Conservation (phyloP, 2,797 vertebrate genomes). For the Botia almorhae region DNA sequence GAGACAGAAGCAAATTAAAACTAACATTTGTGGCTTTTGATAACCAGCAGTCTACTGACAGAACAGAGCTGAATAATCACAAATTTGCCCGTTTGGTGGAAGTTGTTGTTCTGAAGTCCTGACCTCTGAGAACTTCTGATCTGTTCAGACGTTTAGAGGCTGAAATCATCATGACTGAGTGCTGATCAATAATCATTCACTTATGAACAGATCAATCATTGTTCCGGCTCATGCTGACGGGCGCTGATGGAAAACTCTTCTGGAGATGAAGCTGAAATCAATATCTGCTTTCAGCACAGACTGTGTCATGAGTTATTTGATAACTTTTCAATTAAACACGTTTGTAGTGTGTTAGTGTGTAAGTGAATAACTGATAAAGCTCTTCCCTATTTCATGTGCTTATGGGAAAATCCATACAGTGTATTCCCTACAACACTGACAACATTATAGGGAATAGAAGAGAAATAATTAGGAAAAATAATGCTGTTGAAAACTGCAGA, state of each 20-base stretch:
- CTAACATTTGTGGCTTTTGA: not conserved
- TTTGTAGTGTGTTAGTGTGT: conserved; percentile 44
- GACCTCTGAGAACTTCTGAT: not conserved
- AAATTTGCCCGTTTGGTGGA: conserved; percentile 16
- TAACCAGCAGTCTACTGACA: not conserved
- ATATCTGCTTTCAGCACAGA: conserved; percentile 40
- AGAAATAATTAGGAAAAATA: not conserved
- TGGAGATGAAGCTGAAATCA: conserved; percentile 37
- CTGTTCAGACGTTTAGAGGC: not conserved
- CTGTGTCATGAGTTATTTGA: conserved; percentile 40
- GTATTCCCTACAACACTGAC: too few species aligned
- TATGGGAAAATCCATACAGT: conserved; percentile 39
- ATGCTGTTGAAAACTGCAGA: not conserved
- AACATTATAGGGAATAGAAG: too few species aligned
- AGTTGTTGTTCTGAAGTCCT: not conserved
- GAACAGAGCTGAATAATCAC: not conserved
- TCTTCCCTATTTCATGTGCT: conserved; percentile 45
- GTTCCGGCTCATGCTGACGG: not conserved
- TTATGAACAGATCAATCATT: conserved; percentile 27
- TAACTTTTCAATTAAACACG: conserved; percentile 56
- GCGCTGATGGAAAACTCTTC: conserved; percentile 7
- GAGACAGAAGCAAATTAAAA: conserved; percentile 13
- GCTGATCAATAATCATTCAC: conserved; percentile 24
- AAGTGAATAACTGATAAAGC: conserved; percentile 41
- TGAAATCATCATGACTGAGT: not conserved